phyloP scores from a whole-genome alignment of 2,888 invertebrate genomes.

The Zelleria hepariella region DNA sequence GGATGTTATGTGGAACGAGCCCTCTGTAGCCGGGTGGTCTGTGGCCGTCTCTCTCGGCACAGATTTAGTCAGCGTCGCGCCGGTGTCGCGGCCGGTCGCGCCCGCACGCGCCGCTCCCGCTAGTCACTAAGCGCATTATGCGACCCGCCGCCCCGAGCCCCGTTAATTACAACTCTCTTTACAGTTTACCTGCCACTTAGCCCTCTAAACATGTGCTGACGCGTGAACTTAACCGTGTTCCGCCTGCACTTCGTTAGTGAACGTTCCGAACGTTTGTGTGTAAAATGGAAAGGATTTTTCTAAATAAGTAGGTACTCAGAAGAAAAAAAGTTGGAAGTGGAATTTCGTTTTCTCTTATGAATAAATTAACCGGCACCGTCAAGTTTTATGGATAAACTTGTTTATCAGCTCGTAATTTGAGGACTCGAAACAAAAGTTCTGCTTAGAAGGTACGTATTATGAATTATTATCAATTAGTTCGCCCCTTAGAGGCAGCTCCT shows the following conservation, averaged over 20 bases:
- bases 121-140: neutral
- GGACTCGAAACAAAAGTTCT: neutral
- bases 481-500: neutral
- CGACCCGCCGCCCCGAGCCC: neutral
- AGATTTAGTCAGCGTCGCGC: slow-evolving; percentile 68
- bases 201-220: neutral
- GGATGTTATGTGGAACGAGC: no score
- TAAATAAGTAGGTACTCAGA: neutral
- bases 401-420: neutral
- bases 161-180: neutral
- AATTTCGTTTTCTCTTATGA: neutral
- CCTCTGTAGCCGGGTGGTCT: neutral
- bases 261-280: neutral
- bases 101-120: slow-evolving; percentile 17
- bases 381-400: neutral
- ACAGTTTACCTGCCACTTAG: neutral
- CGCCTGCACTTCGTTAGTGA: neutral
- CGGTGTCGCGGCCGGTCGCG: slow-evolving; percentile 50
- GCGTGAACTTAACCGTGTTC: neutral
- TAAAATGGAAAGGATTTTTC: neutral
- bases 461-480: neutral
- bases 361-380: neutral
- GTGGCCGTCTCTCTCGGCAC: slow-evolving; percentile 38
- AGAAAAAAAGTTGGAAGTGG: neutral
- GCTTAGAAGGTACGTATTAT: neutral